These are phyloP conservation scores for Drosophila tristis DNA, from an alignment of 1,140 invertebrate species.

Conservation along the genomic window DNA sequence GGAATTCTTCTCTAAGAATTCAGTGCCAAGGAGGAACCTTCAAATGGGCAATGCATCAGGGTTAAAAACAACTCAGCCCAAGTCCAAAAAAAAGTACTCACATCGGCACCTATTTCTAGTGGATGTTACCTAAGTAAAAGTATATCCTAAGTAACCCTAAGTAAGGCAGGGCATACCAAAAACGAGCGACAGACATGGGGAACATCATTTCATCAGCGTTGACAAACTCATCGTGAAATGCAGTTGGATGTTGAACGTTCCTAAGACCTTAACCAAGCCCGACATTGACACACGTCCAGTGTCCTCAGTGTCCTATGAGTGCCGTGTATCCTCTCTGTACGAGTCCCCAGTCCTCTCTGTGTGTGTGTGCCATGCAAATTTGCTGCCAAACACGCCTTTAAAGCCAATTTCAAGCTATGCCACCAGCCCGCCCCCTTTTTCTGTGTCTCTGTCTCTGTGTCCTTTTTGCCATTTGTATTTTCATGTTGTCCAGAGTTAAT, in stretches of 20 bases:
- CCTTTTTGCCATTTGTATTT: constrained; percentile 35
- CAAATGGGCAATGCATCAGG: no score
- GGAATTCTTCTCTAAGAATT: no score
- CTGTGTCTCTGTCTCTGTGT: not conserved
- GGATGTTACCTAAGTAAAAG: no score
- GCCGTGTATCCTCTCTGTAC: constrained; percentile 17
- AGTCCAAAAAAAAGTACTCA: no score
- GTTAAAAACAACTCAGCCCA: no score
- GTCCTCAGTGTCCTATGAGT: constrained; percentile 21
- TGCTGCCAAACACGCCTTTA: constrained; percentile 61
- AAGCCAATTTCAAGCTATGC: constrained; percentile 63
- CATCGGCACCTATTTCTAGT: no score
- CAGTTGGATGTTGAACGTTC: constrained; percentile 12
- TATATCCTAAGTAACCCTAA: no score
- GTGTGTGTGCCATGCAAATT: constrained; percentile 59
- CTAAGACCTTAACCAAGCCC: constrained; percentile 18
- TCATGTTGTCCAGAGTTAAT: constrained; percentile 57
- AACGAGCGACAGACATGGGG: constrained; percentile 2
- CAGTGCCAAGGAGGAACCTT: no score
- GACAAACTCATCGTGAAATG: constrained; percentile 68
- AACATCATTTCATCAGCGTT: constrained; percentile 77
- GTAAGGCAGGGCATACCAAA: constrained; percentile 6
- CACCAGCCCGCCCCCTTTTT: constrained; percentile 2
- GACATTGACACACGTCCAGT: constrained; percentile 28
- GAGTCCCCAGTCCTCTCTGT: constrained; percentile 6